Evolutionary conservation across 2,113 vertebrate species (phyloP), one percentile per base, ranked within the genome.

Genomic region (Arvicanthis niloticus): DNA sequence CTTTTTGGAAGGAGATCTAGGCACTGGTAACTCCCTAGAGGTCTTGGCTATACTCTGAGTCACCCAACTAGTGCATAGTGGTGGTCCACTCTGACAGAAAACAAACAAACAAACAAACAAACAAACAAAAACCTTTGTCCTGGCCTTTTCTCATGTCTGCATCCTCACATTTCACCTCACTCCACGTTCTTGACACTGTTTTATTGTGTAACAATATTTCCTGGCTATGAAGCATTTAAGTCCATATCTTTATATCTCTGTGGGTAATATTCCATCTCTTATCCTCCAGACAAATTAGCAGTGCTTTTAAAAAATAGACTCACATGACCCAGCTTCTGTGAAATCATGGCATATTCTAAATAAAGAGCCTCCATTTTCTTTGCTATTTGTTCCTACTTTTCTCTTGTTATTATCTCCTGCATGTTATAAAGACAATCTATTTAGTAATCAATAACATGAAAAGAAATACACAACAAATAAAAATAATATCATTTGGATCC

Each of bases 1-100:
- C 7, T 51, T 42, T 1, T 37, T 67, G n/a, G 60, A 67, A 76
- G 29, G 3, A 12, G 6, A 31, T 1, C 9, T 67, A 51, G 34
- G 17, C 42, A 6, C 4, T 45, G 12, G 65, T 76, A 5, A 34
- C 21, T 82, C 78, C 58, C 10, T 40, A 40, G 78, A 11, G 17
- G 34, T 81, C 62, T 78, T n/a, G 34, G 15, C 60, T 15, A 48
- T 13, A 37, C 12, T 56, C 10, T 29, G 29, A n/a, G 53, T 21
- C 58, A 53, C 2, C 13, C 0, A 3, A 7, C 45, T 51, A 7
- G 4, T 56, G 15, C 22, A 17, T 8, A 70, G 10, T 22, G 21
- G 65, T 5, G 1, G 9, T 56, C 70, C 26, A 16, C 11, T 68
- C 10, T 42, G 13, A 22, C 60, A 34, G 5, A 78, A 21, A 85